Conservation (phyloP, 2,888 invertebrate species). For the Drosophila affinis region DNA sequence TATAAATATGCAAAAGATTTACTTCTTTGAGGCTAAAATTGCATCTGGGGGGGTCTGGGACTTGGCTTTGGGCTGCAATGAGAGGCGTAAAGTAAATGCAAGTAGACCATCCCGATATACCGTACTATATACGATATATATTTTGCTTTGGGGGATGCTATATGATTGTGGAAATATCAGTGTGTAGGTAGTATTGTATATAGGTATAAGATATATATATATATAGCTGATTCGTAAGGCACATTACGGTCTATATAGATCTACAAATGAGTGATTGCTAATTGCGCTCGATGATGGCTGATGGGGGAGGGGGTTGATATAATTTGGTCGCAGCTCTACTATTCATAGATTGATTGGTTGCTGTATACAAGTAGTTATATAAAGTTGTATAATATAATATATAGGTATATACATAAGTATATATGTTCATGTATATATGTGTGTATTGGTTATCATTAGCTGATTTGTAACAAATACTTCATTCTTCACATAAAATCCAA, state of each 20-base stretch:
- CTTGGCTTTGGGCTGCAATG: slow-evolving; percentile 20
- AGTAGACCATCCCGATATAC: background rate
- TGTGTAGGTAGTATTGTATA: slow-evolving; percentile 2
- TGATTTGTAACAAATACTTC: slow-evolving; percentile 29
- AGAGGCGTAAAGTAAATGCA: slow-evolving; percentile 41
- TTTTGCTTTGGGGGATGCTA: background rate
- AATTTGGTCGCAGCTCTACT: slow-evolving; percentile 57
- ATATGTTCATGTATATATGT: background rate
- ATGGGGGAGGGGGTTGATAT: slow-evolving; percentile 5
- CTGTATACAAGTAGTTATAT: slow-evolving; percentile 26
- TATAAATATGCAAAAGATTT: slow-evolving; percentile 53
- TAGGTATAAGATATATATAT: slow-evolving; percentile 15
- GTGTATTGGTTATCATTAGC: slow-evolving; percentile 8
- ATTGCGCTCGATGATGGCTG: slow-evolving; percentile 53
- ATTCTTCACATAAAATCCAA: background rate
- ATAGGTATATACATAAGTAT: slow-evolving; percentile 5
- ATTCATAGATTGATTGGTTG: background rate
- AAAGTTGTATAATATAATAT: background rate
- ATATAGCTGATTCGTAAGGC: slow-evolving; percentile 58
- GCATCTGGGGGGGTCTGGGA: slow-evolving; percentile 5
- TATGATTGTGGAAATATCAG: background rate
- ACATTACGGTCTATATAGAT: slow-evolving; percentile 53
- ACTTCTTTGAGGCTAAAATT: slow-evolving; percentile 31
- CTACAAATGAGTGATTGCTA: slow-evolving; percentile 63
- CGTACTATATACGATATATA: background rate